Evolutionary conservation across 2,113 vertebrate genomes (phyloP), one percentile per base, ranked within the genome.

Genomic region (Tupaia chinensis): DNA sequence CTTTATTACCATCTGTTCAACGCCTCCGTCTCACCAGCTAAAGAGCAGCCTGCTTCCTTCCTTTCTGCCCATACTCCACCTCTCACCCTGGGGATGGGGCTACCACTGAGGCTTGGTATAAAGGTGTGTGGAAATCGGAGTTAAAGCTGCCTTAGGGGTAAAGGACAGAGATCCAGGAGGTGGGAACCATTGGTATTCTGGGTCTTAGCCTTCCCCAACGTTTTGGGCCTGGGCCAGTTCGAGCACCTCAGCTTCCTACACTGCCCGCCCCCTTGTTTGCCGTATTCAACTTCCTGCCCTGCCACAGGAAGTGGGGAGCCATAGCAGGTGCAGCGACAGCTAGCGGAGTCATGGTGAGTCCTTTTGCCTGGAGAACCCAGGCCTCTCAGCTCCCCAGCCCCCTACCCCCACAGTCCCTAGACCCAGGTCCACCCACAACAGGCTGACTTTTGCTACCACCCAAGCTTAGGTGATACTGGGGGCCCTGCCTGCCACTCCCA

Each of bases 321-420:
- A 84, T 16, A 15, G 78, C 97, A 98, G 97, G 97, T 98, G 92
- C 97, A 76, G 76, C n/a, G 1, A 80, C 79, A 87, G 81, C 94
- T 73, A 85, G 27, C 76, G 25, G 87, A 93, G 73, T 68, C 83
- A 98, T 98, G 97, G 97, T 98, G 74, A 98, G 97, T 97, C 29
- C 54, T 91, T 68, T 19, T 12, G 32, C 61, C 89, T 58, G 32
- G 72, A 44, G 72, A 91, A 87, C 60, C 27, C 22, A 32, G 86
- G 74, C 56, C 66, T 80, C 85, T 32, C 32, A 12, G 22, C 13
- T 44, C 11, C 22, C 68, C 9, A 22, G 16, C 16, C 58, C 60
- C 53, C 65, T 54, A 5, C n/a, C 20, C 12, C 25, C 6, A 63
- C 34, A 58, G 58, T 25, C 66, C 61, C 66, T 44, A 82, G 44